Conservation (phyloP, 2,113 vertebrate species). For the Tretioscincus oriximinensis region DNA sequence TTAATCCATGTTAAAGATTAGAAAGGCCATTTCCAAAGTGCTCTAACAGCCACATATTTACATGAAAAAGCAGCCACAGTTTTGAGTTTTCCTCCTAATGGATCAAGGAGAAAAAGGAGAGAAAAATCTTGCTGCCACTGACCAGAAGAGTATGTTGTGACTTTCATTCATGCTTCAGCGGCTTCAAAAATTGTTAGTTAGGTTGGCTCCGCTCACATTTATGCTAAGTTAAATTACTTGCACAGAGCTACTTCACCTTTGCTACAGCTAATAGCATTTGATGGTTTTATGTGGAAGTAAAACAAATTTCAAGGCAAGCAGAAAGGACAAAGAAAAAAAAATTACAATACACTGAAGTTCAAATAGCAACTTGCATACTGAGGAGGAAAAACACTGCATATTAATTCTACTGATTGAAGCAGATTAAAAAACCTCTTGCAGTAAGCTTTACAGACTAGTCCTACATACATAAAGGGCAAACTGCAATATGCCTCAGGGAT, state of each 20-base stretch:
- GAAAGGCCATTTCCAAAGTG: too few species aligned
- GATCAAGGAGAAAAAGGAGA: neutral
- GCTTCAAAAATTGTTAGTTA: neutral
- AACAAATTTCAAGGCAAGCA: slow-evolving; percentile 4
- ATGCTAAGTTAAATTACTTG: neutral
- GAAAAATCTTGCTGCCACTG: neutral
- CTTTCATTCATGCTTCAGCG: neutral
- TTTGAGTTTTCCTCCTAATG: neutral
- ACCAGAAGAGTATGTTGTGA: neutral
- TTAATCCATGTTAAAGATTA: neutral
- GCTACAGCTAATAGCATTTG: slow-evolving; percentile 23
- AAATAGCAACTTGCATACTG: slow-evolving; percentile 41
- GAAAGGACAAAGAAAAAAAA: neutral
- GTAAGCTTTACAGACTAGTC: slow-evolving; percentile 32
- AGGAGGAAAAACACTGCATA: slow-evolving; percentile 53
- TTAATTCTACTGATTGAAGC: slow-evolving; percentile 49
- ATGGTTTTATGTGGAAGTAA: neutral
- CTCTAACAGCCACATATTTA: too few species aligned
- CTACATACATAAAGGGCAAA: too few species aligned
- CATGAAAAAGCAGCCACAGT: neutral
- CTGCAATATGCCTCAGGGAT: too few species aligned
- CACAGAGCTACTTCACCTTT: neutral
- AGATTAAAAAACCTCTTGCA: slow-evolving; percentile 58
- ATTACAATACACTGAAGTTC: slow-evolving; percentile 12
- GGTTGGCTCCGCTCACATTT: neutral